Base-by-base conservation (phyloP, 2,113 vertebrate species). In the Meriones unguiculatus region DNA sequence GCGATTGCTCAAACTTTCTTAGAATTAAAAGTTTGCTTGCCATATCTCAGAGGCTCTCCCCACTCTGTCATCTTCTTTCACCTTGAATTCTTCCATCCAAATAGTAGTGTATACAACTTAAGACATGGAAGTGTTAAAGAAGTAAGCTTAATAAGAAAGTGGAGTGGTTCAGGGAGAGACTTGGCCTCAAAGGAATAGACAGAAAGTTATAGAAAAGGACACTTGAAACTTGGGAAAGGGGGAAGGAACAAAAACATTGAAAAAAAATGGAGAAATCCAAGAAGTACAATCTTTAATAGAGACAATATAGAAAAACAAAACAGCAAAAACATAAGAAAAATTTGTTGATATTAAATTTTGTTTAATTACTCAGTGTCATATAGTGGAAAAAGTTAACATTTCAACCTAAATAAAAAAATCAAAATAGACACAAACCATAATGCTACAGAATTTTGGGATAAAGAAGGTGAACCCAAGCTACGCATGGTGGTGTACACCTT, bases 121-220 rank as follows among this genome's bases (percentile, higher is more conserved):
- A 92, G 30, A 87, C 35, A 32, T 30, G 57, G 59, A 87, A 87
- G 91, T 75, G 89, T 88, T 80, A 75, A 95, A 81, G 14, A 89
- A 72, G 18, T 92, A 54, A 88, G 25, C 75, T 69, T 46, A 72
- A 82, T 81, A 87, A 65, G 30, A 76, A 76, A 87, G 46, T 64
- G 5, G 30, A 90, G 54, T 59, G 59, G 25, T 3, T 67, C 25
- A 50, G 5, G 15, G 38, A 46, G 15, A 86, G 28, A 67, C 8
- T 28, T 32, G 38, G 15, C 62, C 38, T 86, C 59, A 86, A 38
- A 62, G 57, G 57, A 62, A 84, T 25, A 41, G 12, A 62, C 2
- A 41, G 32, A 22, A 12, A 38, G 35, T n/a, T 25, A 38, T 28
- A 41, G 35, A 15, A 62, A 38, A 62, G 57, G 13, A 64, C n/a